Conservation (phyloP, 2,113 vertebrate species). For the Oceanites oceanicus region DNA sequence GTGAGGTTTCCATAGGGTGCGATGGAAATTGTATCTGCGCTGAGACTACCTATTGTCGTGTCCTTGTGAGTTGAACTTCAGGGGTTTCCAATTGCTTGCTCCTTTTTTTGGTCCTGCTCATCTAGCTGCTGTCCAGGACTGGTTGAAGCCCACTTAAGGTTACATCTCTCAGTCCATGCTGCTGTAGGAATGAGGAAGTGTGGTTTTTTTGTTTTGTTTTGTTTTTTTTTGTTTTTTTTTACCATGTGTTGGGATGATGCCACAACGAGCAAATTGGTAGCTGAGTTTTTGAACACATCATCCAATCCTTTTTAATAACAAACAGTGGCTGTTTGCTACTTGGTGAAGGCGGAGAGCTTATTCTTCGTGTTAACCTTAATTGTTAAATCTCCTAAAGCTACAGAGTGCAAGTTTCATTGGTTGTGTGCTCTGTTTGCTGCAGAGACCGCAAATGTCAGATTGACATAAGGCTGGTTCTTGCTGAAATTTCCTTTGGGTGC, state of each 20-base stretch:
- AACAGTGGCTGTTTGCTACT: not conserved
- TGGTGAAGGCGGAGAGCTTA: not conserved
- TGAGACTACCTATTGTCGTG: not conserved
- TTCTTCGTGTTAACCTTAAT: not conserved
- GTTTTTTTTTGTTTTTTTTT: not conserved
- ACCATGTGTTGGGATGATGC: not conserved
- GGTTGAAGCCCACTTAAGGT: not conserved
- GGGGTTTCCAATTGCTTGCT: not conserved
- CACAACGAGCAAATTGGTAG: not conserved
- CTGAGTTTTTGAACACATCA: not conserved
- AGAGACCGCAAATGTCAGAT: not conserved
- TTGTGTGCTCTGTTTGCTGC: not conserved
- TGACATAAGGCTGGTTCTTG: not conserved
- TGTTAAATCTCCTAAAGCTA: not conserved
- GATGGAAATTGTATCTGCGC: not conserved
- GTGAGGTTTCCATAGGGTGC: not conserved
- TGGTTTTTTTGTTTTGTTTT: too few relatives aligned
- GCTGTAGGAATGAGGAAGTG: not conserved
- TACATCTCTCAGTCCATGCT: not conserved
- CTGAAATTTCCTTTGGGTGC: not conserved
- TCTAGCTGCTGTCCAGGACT: not conserved
- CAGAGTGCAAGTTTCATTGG: not conserved
- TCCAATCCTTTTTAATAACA: not conserved
- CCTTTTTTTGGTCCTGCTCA: not conserved
- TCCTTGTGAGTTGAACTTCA: not conserved